Percentiles rank a stretch among this genome's conserved stretches.
phyloP scores from a whole-genome alignment of 2,113 vertebrate genomes.

The Halichoerus grypus region DNA sequence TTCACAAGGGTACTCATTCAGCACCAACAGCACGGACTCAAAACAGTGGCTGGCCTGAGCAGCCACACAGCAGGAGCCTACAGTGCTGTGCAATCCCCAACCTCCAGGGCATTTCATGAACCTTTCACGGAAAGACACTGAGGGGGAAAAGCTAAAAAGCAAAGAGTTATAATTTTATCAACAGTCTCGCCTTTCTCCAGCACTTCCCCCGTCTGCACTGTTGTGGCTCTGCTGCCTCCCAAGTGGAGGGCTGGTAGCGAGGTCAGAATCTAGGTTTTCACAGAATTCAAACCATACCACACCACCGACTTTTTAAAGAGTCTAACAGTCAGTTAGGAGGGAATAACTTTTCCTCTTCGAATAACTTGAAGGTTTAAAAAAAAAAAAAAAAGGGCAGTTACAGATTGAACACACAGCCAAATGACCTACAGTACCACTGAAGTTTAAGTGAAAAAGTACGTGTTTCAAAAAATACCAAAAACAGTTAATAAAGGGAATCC shows the following conservation, averaged over 20 bases:
- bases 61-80: neutral
- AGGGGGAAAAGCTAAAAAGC: slow-evolving; percentile 16
- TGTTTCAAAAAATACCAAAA: slow-evolving; percentile 55
- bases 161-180: neutral
- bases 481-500: slow-evolving; percentile 68
- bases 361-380: neutral
- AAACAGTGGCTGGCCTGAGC: neutral
- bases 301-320: slow-evolving; percentile 59
- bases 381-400: neutral
- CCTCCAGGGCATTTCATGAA: neutral
- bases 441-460: slow-evolving; percentile 9
- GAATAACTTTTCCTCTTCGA: slow-evolving; percentile 46
- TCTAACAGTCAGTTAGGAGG: neutral
- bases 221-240: neutral
- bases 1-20: neutral
- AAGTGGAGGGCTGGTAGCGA: neutral
- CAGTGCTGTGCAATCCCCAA: neutral
- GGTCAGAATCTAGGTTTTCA: slow-evolving; percentile 39
- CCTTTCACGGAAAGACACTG: neutral
- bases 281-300: neutral
- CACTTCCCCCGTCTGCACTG: neutral
- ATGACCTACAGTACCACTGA: neutral
- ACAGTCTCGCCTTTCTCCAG: neutral
- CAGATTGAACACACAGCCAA: slow-evolving; percentile 44
- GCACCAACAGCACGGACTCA: neutral